Conservation (phyloP, 2,888 invertebrate species). For the Drosophila niveifrons region DNA sequence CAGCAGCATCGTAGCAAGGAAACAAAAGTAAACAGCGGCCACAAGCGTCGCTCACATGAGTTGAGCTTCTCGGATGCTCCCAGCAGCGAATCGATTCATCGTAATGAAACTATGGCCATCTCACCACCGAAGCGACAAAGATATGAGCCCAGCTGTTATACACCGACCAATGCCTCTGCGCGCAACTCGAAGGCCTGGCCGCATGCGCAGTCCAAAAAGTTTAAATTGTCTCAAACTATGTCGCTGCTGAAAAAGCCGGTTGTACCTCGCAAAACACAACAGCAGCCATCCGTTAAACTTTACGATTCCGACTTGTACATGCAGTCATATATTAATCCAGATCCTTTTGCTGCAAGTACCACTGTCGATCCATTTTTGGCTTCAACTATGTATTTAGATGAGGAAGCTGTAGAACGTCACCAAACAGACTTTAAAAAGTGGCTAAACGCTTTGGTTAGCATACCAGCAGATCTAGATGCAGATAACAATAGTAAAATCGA, state of each 20-base stretch:
- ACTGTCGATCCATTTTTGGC: slow-evolving; percentile 90
- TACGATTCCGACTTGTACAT: slow-evolving; percentile 84
- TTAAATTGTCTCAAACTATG: slow-evolving; percentile 72
- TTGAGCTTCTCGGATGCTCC: slow-evolving; percentile 69
- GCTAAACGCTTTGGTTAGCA: slow-evolving; percentile 91
- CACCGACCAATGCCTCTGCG: slow-evolving; percentile 57
- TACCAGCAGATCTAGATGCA: slow-evolving; percentile 90
- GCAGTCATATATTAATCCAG: slow-evolving; percentile 85
- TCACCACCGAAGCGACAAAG: slow-evolving; percentile 84
- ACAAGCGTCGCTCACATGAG: slow-evolving; percentile 74
- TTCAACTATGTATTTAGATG: slow-evolving; percentile 89
- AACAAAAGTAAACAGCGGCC: slow-evolving; percentile 7
- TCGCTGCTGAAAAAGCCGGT: slow-evolving; percentile 77
- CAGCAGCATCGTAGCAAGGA: background rate
- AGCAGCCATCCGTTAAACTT: slow-evolving; percentile 70
- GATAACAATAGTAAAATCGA: slow-evolving; percentile 88
- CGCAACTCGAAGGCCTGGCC: slow-evolving; percentile 71
- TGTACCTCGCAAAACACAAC: slow-evolving; percentile 74
- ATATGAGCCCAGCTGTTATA: slow-evolving; percentile 60
- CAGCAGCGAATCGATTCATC: slow-evolving; percentile 66
- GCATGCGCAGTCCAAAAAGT: slow-evolving; percentile 74
- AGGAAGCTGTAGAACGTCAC: slow-evolving; percentile 89
- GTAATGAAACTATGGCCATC: slow-evolving; percentile 51
- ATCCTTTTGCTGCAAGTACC: slow-evolving; percentile 86
- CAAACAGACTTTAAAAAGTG: slow-evolving; percentile 91